Evolutionary conservation across 2,797 vertebrate species (phyloP).

Genomic region (Neosilurus hyrtlii): DNA sequence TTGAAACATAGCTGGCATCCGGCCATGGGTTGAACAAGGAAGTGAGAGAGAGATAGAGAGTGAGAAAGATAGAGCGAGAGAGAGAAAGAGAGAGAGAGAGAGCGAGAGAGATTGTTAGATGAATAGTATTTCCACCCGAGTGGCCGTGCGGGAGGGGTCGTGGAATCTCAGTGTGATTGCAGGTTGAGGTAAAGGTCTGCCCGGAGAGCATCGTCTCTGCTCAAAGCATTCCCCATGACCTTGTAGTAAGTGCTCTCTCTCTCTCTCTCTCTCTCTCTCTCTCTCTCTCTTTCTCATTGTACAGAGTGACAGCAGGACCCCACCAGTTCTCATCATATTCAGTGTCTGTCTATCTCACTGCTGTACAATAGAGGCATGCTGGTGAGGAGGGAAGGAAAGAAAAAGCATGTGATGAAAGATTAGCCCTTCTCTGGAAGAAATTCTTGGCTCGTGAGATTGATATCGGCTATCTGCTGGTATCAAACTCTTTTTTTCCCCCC

Average conservation of each 20-base stretch:
- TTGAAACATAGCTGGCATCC: slow-evolving; percentile 34
- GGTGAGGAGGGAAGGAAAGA: slow-evolving; percentile 30
- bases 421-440: slow-evolving; percentile 32
- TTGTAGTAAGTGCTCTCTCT: slow-evolving; percentile 53
- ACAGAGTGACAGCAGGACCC: slow-evolving; percentile 44
- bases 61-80: background rate
- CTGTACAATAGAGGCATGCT: slow-evolving; percentile 35
- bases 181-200: slow-evolving; percentile 50
- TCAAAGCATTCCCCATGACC: slow-evolving; percentile 51
- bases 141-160: slow-evolving; percentile 43
- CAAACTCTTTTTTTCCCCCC: slow-evolving; percentile 21
- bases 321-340: slow-evolving; percentile 42
- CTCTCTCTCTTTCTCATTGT: slow-evolving; percentile 22
- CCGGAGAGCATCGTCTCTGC: slow-evolving; percentile 42
- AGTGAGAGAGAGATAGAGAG: background rate
- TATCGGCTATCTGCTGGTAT: slow-evolving; percentile 53
- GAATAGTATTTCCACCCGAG: slow-evolving; percentile 45
- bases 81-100: slow-evolving; percentile 3
- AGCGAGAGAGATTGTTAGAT: slow-evolving; percentile 40
- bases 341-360: slow-evolving; percentile 46
- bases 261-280: slow-evolving; percentile 15
- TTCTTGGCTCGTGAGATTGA: slow-evolving; percentile 45
- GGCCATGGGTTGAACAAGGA: slow-evolving; percentile 35
- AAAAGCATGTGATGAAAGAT: slow-evolving; percentile 48
- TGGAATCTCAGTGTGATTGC: slow-evolving; percentile 51